Evolutionary conservation across 2,113 vertebrate genomes (phyloP).

Genomic region (Arothron firmamentum): DNA sequence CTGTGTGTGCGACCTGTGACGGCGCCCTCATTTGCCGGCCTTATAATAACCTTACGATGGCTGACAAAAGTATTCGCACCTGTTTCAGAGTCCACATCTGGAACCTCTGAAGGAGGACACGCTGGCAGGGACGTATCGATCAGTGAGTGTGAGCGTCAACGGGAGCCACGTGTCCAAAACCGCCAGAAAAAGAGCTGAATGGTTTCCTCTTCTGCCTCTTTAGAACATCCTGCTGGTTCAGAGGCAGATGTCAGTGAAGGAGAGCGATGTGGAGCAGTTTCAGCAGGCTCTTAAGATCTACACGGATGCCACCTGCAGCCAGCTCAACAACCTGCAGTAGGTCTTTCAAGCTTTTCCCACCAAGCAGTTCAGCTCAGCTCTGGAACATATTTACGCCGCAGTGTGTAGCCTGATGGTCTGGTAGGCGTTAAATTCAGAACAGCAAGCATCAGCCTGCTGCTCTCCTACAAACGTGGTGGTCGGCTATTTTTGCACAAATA

Average conservation of each 20-base stretch:
- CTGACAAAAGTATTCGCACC: conserved; percentile 32
- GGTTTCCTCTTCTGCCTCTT: neutral
- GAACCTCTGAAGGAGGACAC: conserved; percentile 86
- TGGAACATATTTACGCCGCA: conserved; percentile 9
- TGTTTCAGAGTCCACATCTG: conserved; percentile 81
- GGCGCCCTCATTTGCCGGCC: too few species aligned
- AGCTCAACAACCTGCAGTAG: conserved; percentile 84
- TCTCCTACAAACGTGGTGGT: too few species aligned
- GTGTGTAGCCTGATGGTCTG: too few species aligned
- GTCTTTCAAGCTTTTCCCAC: conserved; percentile 59
- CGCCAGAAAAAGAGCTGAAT: neutral
- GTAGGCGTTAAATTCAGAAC: too few species aligned
- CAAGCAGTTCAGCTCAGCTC: neutral
- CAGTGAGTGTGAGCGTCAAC: conserved; percentile 73
- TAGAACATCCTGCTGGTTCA: conserved; percentile 92
- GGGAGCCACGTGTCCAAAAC: neutral
- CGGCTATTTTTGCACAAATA: too few species aligned
- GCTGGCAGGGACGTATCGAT: conserved; percentile 77
- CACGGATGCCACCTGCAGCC: conserved; percentile 78
- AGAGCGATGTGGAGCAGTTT: conserved; percentile 80
- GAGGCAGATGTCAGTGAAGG: conserved; percentile 86
- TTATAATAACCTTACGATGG: neutral
- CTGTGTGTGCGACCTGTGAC: neutral
- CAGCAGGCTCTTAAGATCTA: conserved; percentile 84
- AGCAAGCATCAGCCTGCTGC: too few species aligned